A percentile compares a stretch with the other conserved stretches of the same genome.
Evolutionary conservation across 1,140 invertebrate genomes (phyloP).

Genomic region (Proctacanthus coquilletti): DNA sequence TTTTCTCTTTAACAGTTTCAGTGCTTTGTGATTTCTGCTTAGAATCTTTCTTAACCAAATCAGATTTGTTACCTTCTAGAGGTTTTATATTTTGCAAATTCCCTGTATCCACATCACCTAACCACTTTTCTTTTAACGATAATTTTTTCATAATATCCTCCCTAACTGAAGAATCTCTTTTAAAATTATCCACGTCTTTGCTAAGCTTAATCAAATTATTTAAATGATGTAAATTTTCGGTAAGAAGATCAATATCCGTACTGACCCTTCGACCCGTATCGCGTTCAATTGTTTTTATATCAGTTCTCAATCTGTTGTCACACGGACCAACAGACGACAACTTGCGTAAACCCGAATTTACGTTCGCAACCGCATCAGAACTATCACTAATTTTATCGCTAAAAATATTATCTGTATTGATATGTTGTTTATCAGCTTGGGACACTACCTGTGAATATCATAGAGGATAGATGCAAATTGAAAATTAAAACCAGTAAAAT

Average conservation of each 20-base stretch:
- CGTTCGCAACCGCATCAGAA: constrained; percentile 1
- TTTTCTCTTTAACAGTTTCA: no score
- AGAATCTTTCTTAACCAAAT: neutral
- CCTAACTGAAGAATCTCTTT: constrained; percentile 28
- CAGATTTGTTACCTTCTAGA: neutral
- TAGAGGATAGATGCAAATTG: neutral
- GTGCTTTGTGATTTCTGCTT: no score
- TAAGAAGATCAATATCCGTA: constrained; percentile 26
- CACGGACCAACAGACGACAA: no score
- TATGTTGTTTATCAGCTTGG: neutral
- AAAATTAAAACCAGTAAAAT: neutral
- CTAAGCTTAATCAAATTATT: constrained; percentile 29
- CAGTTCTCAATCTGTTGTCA: constrained; percentile 2
- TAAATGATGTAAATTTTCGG: constrained; percentile 23
- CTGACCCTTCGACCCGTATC: constrained; percentile 18
- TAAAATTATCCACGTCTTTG: constrained; percentile 24
- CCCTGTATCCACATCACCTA: constrained; percentile 16
- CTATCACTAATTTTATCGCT: neutral
- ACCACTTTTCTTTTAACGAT: constrained; percentile 27
- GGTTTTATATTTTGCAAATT: constrained; percentile 3
- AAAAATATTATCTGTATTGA: neutral
- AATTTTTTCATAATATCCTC: constrained; percentile 28
- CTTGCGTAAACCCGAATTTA: no score
- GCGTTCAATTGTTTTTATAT: constrained; percentile 15
- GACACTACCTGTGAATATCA: neutral